A percentile compares a stretch with the other conserved stretches of the same genome.
These are phyloP conservation scores for Craseonycteris thonglongyai DNA, from an alignment of 2,113 vertebrate species.

Conservation along the genomic window DNA sequence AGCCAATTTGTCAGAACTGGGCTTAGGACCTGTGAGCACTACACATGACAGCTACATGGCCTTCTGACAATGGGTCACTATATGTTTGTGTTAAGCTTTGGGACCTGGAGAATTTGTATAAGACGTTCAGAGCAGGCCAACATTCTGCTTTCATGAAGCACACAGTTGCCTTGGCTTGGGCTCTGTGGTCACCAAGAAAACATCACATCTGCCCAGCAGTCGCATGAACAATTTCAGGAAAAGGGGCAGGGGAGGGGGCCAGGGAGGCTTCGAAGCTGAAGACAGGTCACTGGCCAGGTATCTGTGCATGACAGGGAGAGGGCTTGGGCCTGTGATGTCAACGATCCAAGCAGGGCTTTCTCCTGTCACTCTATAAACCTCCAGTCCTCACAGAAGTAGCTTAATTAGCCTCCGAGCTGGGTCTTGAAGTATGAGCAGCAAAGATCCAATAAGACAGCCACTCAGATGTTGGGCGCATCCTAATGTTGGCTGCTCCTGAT, in stretches of 20 bases:
- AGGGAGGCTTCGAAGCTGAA: neutral
- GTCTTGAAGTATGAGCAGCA: neutral
- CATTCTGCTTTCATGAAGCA: neutral
- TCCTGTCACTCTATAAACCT: neutral
- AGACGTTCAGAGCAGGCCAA: neutral
- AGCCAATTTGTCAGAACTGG: neutral
- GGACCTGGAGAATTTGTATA: neutral
- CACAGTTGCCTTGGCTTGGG: neutral
- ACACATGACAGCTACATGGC: neutral
- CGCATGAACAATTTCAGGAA: neutral
- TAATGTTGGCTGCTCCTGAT: neutral
- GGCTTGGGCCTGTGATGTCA: no score
- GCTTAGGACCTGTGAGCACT: neutral
- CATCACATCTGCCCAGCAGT: neutral
- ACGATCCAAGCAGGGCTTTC: neutral
- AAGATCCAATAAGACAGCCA: neutral
- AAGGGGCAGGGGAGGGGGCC: neutral
- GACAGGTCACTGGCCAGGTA: accelerated
- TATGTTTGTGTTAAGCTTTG: neutral
- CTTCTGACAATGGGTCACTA: accelerated
- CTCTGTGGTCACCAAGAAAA: neutral
- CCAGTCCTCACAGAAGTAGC: neutral
- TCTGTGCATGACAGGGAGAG: accelerated
- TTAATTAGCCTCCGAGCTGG: neutral
- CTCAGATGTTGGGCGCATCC: neutral